Evolutionary conservation across 1,140 invertebrate species (phyloP).

Genomic region (Cardiocondyla obscurior): DNA sequence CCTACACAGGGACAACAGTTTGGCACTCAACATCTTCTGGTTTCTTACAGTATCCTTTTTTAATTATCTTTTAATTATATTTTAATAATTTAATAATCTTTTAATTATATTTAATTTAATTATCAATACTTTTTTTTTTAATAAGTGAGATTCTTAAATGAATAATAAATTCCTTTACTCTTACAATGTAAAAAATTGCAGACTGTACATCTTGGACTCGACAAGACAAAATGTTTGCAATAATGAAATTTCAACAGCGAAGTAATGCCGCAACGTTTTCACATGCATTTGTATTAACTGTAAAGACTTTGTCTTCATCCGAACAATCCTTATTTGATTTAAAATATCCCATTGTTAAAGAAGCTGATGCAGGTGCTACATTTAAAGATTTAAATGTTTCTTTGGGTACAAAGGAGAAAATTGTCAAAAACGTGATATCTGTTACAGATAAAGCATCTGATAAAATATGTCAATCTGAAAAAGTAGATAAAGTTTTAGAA

Average conservation of each 20-base stretch:
- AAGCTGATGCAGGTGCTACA: neutral
- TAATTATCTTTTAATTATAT: no score
- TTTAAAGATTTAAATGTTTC: constrained; percentile 11
- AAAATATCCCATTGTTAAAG: constrained; percentile 26
- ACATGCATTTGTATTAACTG: constrained; percentile 78
- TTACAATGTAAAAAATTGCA: constrained; percentile 41
- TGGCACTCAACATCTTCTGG: constrained; percentile 78
- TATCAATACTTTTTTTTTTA: neutral
- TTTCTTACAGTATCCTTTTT: constrained; percentile 81
- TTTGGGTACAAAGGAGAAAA: neutral
- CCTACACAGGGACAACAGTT: constrained; percentile 80
- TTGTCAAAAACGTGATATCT: neutral
- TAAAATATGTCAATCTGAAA: neutral
- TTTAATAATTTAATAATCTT: no score
- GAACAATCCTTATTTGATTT: neutral
- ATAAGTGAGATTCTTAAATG: neutral
- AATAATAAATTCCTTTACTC: constrained; percentile 62
- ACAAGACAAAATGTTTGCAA: constrained; percentile 81
- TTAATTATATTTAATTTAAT: no score
- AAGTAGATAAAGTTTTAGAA: constrained; percentile 3
- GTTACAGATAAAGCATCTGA: neutral
- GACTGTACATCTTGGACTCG: constrained; percentile 78
- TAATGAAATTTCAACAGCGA: constrained; percentile 77
- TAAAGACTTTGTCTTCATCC: constrained; percentile 59
- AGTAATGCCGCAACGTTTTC: constrained; percentile 73